phyloP scores from a whole-genome alignment of 2,797 vertebrate genomes.

The Anguilla anguilla region DNA sequence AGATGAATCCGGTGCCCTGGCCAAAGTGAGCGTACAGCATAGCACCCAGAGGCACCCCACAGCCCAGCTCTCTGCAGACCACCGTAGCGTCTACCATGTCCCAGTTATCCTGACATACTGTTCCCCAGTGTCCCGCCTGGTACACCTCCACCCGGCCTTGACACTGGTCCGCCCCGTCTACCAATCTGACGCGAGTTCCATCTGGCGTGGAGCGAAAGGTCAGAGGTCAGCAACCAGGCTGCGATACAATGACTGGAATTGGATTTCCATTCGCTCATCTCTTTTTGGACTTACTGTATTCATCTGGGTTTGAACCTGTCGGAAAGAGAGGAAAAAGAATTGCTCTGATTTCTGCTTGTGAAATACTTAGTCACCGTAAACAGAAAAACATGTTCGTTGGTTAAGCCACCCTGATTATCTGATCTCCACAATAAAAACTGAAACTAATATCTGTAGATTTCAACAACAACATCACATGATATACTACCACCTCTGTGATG shows the following conservation, averaged over 20 bases:
- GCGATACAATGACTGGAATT: not conserved
- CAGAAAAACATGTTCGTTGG: not conserved
- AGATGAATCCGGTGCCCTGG: not conserved
- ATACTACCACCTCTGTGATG: no score
- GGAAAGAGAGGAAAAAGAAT: not conserved
- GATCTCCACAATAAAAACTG: no score
- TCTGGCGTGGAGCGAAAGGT: not conserved
- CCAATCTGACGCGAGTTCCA: slow-evolving; percentile 1
- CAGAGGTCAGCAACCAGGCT: not conserved
- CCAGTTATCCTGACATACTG: slow-evolving; percentile 7
- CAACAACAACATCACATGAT: no score
- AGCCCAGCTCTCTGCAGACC: slow-evolving; percentile 28
- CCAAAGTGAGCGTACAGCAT: not conserved
- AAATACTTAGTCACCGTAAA: not conserved
- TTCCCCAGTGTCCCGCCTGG: slow-evolving; percentile 2
- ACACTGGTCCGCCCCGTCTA: not conserved
- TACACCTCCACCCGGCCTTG: slow-evolving; percentile 18
- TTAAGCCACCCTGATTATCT: not conserved
- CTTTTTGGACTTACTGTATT: slow-evolving; percentile 8
- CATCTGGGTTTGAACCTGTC: not conserved
- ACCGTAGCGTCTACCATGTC: slow-evolving; percentile 13
- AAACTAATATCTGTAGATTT: no score
- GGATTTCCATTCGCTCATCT: not conserved
- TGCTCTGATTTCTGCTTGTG: not conserved
- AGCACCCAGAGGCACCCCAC: not conserved